These are phyloP conservation scores for Plemyria rubiginata DNA, from an alignment of 2,888 invertebrate species.

Conservation along the genomic window DNA sequence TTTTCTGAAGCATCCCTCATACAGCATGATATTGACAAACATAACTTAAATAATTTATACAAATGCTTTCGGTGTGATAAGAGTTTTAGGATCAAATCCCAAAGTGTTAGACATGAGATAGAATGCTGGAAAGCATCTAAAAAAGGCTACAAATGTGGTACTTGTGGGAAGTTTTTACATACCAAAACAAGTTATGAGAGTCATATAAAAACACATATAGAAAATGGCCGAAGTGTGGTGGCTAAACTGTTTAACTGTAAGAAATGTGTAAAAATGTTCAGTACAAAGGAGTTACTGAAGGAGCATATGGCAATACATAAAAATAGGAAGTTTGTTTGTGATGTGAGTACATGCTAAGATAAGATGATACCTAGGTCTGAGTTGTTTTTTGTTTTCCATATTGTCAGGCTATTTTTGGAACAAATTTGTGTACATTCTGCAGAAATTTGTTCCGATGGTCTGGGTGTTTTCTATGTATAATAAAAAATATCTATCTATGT, in stretches of 20 bases:
- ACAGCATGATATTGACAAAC: slow-evolving; percentile 59
- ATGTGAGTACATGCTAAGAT: slow-evolving; percentile 56
- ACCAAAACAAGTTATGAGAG: slow-evolving; percentile 62
- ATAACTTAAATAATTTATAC: slow-evolving; percentile 60
- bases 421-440: too few species aligned
- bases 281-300: slow-evolving; percentile 56
- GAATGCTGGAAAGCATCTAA: slow-evolving; percentile 68
- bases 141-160: slow-evolving; percentile 69
- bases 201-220: slow-evolving; percentile 67
- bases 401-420: too few species aligned
- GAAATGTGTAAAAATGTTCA: slow-evolving; percentile 61
- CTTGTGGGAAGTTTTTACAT: slow-evolving; percentile 63
- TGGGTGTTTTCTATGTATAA: too few species aligned
- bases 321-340: slow-evolving; percentile 67
- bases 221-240: slow-evolving; percentile 37
- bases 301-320: slow-evolving; percentile 58
- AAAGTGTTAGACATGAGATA: slow-evolving; percentile 62
- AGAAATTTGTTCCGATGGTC: too few species aligned
- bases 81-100: slow-evolving; percentile 60
- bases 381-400: too few species aligned
- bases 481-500: too few species aligned
- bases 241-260: slow-evolving; percentile 63
- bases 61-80: slow-evolving; percentile 76
- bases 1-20: slow-evolving; percentile 49
- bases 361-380: too few species aligned